These are phyloP conservation scores for Bombus fervidus DNA, from an alignment of 1,140 invertebrate species.

Conservation along the genomic window DNA sequence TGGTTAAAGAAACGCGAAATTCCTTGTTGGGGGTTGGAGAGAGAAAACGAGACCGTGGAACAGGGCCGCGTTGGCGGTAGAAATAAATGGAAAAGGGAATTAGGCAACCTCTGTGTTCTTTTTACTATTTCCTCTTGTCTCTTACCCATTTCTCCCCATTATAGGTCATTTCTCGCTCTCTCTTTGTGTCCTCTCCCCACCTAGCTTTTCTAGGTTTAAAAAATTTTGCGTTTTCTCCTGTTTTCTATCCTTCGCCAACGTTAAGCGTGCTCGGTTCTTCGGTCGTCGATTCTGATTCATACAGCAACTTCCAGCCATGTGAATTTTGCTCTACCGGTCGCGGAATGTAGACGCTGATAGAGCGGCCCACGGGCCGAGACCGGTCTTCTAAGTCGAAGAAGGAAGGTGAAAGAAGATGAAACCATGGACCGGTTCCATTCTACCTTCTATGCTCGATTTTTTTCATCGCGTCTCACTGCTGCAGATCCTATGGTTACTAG, in stretches of 20 bases:
- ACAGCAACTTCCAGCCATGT: conserved; percentile 71
- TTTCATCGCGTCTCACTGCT: too few species aligned
- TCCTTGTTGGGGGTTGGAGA: conserved; percentile 61
- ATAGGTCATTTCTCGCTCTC: conserved; percentile 7
- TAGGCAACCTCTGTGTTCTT: neutral
- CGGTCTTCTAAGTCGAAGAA: neutral
- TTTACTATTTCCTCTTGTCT: neutral
- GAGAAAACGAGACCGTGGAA: neutral
- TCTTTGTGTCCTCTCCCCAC: neutral
- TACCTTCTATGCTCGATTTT: neutral
- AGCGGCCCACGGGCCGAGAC: conserved; percentile 2
- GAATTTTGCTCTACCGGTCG: conserved; percentile 63
- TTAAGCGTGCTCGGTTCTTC: conserved; percentile 20
- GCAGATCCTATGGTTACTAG: neutral
- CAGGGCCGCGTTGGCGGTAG: conserved; percentile 39
- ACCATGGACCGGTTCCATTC: neutral
- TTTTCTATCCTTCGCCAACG: conserved; percentile 22
- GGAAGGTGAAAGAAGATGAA: neutral
- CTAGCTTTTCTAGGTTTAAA: neutral
- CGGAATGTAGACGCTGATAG: conserved; percentile 59
- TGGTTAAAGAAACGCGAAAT: conserved; percentile 76
- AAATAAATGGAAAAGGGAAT: conserved; percentile 76
- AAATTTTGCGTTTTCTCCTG: neutral
- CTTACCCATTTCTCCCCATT: conserved; percentile 42
- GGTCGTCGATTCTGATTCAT: conserved; percentile 69